Percentiles rank a stretch among this genome's conserved stretches.
Conservation (phyloP, 2,888 invertebrate genomes). For the Machimus atricapillus region DNA sequence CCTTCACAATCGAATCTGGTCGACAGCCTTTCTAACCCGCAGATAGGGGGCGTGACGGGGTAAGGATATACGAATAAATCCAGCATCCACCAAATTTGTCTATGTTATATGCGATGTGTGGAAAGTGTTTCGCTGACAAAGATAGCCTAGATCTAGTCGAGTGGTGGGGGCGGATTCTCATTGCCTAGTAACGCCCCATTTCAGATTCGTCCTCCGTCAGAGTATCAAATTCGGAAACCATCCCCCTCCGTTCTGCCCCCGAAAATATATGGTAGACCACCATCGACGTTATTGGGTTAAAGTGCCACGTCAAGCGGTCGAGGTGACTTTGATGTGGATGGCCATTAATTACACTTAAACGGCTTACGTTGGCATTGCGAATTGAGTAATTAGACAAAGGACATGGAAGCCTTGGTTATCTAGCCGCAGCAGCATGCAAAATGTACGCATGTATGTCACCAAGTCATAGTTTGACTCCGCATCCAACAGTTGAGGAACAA, state of each 20-base stretch:
- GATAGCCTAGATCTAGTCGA: background rate
- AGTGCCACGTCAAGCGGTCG: background rate
- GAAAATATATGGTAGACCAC: background rate
- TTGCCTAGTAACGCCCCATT: background rate
- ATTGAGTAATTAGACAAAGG: background rate
- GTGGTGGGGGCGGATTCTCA: background rate
- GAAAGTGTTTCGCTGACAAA: background rate
- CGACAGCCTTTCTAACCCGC: background rate
- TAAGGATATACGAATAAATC: background rate
- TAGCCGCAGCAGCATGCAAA: background rate
- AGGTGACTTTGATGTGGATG: background rate
- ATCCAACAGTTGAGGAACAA: background rate
- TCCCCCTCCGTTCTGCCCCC: background rate
- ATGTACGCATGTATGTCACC: background rate
- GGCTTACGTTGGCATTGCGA: background rate
- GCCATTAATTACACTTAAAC: constrained; percentile 3
- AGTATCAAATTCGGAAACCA: background rate
- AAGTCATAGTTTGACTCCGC: background rate
- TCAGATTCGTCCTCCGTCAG: background rate
- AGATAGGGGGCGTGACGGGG: background rate
- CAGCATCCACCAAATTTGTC: background rate
- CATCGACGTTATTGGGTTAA: background rate
- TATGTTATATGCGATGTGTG: background rate
- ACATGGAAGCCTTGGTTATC: background rate
- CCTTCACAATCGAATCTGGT: constrained; percentile 6